phyloP scores from a whole-genome alignment of 53 echinoderm and acorn worm species.

The Astropecten irregularis region DNA sequence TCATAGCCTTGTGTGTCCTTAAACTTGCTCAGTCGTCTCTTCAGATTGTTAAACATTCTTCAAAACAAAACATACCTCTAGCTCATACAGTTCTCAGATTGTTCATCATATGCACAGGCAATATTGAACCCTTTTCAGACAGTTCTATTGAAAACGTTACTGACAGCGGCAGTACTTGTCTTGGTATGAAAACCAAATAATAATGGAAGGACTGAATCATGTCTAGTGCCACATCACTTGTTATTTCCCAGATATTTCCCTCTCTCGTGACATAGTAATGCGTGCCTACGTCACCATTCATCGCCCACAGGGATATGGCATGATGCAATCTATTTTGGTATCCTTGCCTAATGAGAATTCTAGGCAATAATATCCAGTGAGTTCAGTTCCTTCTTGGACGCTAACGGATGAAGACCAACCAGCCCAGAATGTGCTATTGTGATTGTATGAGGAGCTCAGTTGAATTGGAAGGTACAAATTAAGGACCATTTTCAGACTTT shows the following conservation, averaged over 20 bases:
- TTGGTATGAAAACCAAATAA: neutral
- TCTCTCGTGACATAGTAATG: neutral
- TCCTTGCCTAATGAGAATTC: neutral
- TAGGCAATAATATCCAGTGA: too few species aligned
- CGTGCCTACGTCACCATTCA: neutral
- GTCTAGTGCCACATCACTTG: conserved; percentile 23
- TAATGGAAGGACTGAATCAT: neutral
- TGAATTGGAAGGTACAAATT: conserved; percentile 42
- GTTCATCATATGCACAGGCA: neutral
- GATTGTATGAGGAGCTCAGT: conserved; percentile 22
- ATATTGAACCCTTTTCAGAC: neutral
- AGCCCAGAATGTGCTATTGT: conserved; percentile 43
- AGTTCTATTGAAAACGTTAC: neutral
- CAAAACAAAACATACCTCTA: too few species aligned
- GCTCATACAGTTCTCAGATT: too few species aligned
- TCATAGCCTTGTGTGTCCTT: conserved; percentile 18
- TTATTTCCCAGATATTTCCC: neutral
- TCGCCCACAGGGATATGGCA: neutral
- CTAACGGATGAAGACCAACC: conserved; percentile 14
- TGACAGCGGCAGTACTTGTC: neutral
- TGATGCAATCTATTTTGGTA: conserved; percentile 30
- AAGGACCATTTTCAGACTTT: neutral
- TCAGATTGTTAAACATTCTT: neutral
- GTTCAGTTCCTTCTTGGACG: conserved; percentile 43
- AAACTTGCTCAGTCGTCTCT: neutral